Evolutionary conservation across 1,140 invertebrate genomes (phyloP).

Genomic region (Diuraphis noxia): DNA sequence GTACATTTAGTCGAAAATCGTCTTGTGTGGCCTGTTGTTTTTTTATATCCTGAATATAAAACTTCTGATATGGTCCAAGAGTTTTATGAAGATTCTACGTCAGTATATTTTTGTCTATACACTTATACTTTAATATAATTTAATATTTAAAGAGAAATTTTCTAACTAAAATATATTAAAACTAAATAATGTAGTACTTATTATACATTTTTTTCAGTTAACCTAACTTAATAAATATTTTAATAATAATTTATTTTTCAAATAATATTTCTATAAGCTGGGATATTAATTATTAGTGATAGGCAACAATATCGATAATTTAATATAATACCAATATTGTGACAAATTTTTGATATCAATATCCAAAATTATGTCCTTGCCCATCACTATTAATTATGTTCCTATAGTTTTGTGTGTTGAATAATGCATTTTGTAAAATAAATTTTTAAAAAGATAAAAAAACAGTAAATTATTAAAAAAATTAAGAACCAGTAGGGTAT

Average conservation of each 20-base stretch:
- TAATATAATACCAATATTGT: no score
- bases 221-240: not conserved
- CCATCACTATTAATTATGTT: not conserved
- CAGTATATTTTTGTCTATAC: constrained; percentile 58
- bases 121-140: not conserved
- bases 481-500: not conserved
- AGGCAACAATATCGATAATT: no score
- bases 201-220: not conserved
- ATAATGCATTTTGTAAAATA: not conserved
- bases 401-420: not conserved
- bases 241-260: not conserved
- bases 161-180: not conserved
- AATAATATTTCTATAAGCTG: not conserved
- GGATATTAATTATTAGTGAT: no score
- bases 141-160: not conserved
- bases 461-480: not conserved
- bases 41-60: constrained; percentile 80
- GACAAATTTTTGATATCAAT: no score
- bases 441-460: not conserved
- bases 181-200: not conserved
- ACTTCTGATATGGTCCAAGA: constrained; percentile 74
- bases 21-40: constrained; percentile 79
- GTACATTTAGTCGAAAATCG: constrained; percentile 67
- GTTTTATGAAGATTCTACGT: constrained; percentile 74
- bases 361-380: no score